phyloP scores from a whole-genome alignment of 2,113 vertebrate genomes.

The Apus apus region DNA sequence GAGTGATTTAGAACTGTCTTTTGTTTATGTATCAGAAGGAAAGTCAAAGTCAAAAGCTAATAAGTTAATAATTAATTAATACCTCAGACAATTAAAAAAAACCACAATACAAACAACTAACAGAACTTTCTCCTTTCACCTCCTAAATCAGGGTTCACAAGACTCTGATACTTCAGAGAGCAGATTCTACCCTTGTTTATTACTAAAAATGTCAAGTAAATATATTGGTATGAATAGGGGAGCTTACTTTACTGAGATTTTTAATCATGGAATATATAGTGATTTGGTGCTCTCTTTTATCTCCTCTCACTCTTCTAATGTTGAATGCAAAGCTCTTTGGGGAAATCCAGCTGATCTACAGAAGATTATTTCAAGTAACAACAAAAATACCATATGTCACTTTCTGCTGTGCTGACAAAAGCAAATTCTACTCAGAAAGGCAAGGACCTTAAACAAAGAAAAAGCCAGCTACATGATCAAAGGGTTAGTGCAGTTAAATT shows the following conservation, averaged over 20 bases:
- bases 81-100: background rate
- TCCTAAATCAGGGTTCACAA: background rate
- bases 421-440: slow-evolving; percentile 2
- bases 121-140: background rate
- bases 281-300: slow-evolving; percentile 20
- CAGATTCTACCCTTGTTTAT: background rate
- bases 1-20: background rate
- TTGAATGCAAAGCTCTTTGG: slow-evolving; percentile 18
- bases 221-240: background rate
- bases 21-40: background rate
- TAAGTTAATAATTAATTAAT: background rate
- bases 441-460: background rate
- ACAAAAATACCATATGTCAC: slow-evolving; percentile 44
- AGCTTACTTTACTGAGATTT: background rate
- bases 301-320: background rate
- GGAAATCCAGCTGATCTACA: slow-evolving; percentile 50
- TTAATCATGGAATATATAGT: background rate
- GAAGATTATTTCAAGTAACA: slow-evolving; percentile 55
- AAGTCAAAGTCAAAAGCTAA: background rate
- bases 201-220: background rate
- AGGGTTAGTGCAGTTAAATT: slow-evolving; percentile 2
- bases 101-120: background rate
- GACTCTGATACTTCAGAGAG: background rate
- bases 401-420: slow-evolving; percentile 44
- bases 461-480: slow-evolving; percentile 2